Evolutionary conservation across 1,140 invertebrate species (phyloP).

Genomic region (Orchesella cincta): DNA sequence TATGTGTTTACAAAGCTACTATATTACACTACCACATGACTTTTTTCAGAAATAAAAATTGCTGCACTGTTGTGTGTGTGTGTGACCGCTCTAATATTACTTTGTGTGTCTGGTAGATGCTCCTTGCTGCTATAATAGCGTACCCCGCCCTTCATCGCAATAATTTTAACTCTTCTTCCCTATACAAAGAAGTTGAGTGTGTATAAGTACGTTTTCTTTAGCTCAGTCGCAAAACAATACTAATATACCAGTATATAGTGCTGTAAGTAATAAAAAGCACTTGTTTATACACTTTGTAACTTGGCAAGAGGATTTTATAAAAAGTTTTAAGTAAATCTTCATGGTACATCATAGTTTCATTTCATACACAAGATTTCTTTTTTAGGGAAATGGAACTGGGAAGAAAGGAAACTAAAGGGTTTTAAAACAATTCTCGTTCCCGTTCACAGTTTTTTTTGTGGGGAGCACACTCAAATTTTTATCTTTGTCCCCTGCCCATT

Average conservation of each 20-base stretch:
- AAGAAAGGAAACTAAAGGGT: too few species aligned
- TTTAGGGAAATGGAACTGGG: too few species aligned
- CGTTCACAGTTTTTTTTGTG: too few species aligned
- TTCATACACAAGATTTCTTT: not conserved
- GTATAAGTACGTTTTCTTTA: not conserved
- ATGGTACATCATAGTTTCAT: not conserved
- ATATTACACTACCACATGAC: constrained; percentile 11
- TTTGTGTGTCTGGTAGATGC: constrained; percentile 1
- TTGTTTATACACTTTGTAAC: constrained; percentile 10
- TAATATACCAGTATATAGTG: not conserved
- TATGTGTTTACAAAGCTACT: constrained; percentile 22
- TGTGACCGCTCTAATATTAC: constrained; percentile 8
- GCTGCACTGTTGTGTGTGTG: not conserved
- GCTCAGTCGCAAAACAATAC: not conserved
- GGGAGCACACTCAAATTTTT: too few species aligned
- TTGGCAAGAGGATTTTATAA: constrained; percentile 7
- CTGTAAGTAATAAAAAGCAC: constrained; percentile 14
- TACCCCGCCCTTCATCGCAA: constrained; percentile 16
- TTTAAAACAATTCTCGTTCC: too few species aligned
- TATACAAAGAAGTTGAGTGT: too few species aligned
- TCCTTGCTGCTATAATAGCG: not conserved
- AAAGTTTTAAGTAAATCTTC: constrained; percentile 14
- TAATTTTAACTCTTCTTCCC: not conserved
- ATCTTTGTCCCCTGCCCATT: too few species aligned
- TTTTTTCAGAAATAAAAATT: not conserved